A percentile compares a stretch with the other conserved stretches of the same genome.
Evolutionary conservation across 35 echinoderm and acorn worm genomes (phyloP).

Genomic region (Hemicentrotus pulcherrimus): DNA sequence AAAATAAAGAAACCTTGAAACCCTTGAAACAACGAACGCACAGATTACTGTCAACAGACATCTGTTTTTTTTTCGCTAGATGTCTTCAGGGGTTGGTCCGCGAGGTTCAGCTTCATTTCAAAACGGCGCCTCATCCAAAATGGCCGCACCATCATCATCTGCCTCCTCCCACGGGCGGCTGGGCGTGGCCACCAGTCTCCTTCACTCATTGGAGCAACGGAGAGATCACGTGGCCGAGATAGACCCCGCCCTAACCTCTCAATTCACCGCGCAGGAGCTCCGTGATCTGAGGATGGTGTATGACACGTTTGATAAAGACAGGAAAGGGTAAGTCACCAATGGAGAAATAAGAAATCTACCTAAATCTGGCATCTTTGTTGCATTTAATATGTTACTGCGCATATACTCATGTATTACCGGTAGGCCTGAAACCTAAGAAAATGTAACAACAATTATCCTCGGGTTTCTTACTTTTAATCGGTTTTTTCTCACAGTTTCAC

Average conservation of each 20-base stretch:
- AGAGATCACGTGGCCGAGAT: conserved; percentile 42
- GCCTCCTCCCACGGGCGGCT: background rate
- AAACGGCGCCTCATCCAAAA: background rate
- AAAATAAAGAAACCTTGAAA: too few relatives aligned
- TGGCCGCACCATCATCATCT: background rate
- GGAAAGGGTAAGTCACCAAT: conserved; percentile 40
- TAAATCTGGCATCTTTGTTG: too few relatives aligned
- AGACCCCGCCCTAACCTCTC: conserved; percentile 24
- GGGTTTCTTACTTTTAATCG: too few relatives aligned
- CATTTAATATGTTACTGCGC: too few relatives aligned
- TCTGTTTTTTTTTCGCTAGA: too few relatives aligned
- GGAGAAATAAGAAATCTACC: background rate
- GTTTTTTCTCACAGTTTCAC: too few relatives aligned
- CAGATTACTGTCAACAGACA: too few relatives aligned
- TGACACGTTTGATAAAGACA: conserved; percentile 64
- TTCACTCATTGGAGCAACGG: conserved; percentile 29
- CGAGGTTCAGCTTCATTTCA: background rate
- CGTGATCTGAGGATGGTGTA: conserved; percentile 60
- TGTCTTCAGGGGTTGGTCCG: too few relatives aligned
- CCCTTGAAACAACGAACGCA: too few relatives aligned
- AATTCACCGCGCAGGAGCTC: conserved; percentile 63
- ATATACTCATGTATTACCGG: too few relatives aligned
- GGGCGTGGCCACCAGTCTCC: conserved; percentile 40
- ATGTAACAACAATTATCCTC: too few relatives aligned
- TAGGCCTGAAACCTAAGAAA: too few relatives aligned